phyloP scores from a whole-genome alignment of 2,797 vertebrate species.

The Melanotaenia maccullochi region DNA sequence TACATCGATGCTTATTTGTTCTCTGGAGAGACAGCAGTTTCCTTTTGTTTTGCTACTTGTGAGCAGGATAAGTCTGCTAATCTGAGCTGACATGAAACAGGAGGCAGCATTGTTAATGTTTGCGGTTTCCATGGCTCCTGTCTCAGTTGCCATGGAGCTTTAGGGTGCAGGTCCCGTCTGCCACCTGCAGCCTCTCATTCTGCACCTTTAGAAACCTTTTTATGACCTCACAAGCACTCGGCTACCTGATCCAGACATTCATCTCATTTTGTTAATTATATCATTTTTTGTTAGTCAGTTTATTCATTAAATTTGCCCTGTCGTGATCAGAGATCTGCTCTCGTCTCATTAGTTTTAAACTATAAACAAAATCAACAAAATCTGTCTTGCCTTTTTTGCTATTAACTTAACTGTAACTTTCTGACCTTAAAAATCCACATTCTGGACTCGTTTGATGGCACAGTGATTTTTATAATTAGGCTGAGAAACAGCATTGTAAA shows the following conservation, averaged over 20 bases:
- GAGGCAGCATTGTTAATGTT: slow-evolving; percentile 41
- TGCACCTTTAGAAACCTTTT: slow-evolving; percentile 8
- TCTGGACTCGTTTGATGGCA: too few relatives aligned
- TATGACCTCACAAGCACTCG: not conserved
- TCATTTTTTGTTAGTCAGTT: too few relatives aligned
- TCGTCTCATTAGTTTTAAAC: too few relatives aligned
- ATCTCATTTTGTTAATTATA: not conserved
- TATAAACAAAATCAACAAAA: too few relatives aligned
- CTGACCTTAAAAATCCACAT: too few relatives aligned
- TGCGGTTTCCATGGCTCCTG: slow-evolving; percentile 45
- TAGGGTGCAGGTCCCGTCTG: slow-evolving; percentile 28
- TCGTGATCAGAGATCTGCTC: too few relatives aligned
- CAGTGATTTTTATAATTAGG: too few relatives aligned
- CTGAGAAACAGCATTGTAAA: too few relatives aligned
- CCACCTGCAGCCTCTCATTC: slow-evolving; percentile 39
- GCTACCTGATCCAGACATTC: not conserved
- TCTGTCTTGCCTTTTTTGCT: too few relatives aligned
- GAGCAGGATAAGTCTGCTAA: slow-evolving; percentile 18
- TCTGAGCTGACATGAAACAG: slow-evolving; percentile 21
- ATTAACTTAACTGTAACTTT: too few relatives aligned
- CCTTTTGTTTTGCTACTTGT: not conserved
- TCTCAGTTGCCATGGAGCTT: slow-evolving; percentile 52
- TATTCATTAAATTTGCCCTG: too few relatives aligned
- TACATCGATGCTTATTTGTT: not conserved
- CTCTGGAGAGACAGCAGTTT: not conserved